Evolutionary conservation across 2,113 vertebrate genomes (phyloP).

Genomic region (Euleptes europaea): DNA sequence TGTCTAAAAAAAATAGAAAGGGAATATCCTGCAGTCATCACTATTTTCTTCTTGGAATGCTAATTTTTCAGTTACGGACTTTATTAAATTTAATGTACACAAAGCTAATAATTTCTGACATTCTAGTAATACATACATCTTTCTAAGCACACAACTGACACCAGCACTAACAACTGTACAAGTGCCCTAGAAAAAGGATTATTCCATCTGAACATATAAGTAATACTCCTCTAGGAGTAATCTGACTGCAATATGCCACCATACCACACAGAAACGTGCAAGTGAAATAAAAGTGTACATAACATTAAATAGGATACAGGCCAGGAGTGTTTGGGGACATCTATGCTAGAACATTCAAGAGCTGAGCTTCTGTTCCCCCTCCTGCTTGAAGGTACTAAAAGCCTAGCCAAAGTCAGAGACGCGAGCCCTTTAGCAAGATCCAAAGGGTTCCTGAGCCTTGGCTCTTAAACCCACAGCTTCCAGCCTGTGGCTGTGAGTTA

Average conservation of each 20-base stretch:
- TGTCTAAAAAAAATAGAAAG: not conserved
- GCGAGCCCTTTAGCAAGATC: too few relatives aligned
- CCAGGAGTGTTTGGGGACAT: too few relatives aligned
- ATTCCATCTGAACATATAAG: too few relatives aligned
- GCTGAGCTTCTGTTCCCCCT: too few relatives aligned
- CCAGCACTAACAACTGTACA: too few relatives aligned
- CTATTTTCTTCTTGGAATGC: not conserved
- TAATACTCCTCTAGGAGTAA: not conserved
- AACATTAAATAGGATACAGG: not conserved
- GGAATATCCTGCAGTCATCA: not conserved
- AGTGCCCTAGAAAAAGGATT: too few relatives aligned
- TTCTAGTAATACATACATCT: not conserved
- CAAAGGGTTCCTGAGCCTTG: too few relatives aligned
- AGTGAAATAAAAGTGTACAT: not conserved
- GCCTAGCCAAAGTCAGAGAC: too few relatives aligned
- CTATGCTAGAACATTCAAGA: too few relatives aligned
- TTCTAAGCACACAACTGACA: not conserved
- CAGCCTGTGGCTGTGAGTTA: too few relatives aligned
- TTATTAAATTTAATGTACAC: not conserved
- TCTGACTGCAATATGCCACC: not conserved
- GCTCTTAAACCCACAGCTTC: too few relatives aligned
- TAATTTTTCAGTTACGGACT: not conserved
- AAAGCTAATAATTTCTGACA: not conserved
- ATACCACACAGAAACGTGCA: not conserved
- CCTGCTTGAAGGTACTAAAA: too few relatives aligned